Base-by-base conservation (phyloP, 1,140 invertebrate genomes). In the Parasteatoda tepidariorum region DNA sequence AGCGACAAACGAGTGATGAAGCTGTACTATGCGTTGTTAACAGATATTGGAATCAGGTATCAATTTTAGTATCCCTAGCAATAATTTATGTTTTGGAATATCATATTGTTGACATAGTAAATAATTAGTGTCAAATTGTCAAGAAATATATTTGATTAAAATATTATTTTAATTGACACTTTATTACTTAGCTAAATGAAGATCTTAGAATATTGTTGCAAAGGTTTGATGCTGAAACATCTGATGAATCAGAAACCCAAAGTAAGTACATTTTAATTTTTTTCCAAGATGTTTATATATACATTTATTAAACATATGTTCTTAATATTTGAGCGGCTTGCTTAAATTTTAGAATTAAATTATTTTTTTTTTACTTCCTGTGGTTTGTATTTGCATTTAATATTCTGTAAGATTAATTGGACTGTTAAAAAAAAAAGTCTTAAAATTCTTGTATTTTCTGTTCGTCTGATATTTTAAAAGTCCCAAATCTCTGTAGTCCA, bases 1-100 rank as follows among this genome's bases (percentile, higher is more conserved):
- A 98, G 89, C 90, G 97, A 70, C 97, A 99, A 89, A 96, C 96
- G 55, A 97, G 98, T 89, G 97, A 99, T 90, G 98, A 99, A 92
- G 96, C 97, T 85, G 97, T 99, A 15, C 90, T 99, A 11, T 98
- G 97, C 91, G 97, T 98, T 82, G 96, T 99, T 9, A 99, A 99
- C 91, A 92, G 97, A 84, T 98, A 99, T 89, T 99, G 97, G 97
- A 99, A 97, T 91, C 94, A 97, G 83, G 85, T 86, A 61, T 41
- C 3, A 34, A 5, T n/a, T 54, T 15, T 64, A 26, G 13, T n/a
- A 68, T 68, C 22, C 13, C 22, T 55, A 55, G 48, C 48, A 24
- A 61, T 61, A 30, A 26, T 0, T 24, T 22, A 24, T 3, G 3
- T 61, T 13, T 6, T 13, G 18, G 18, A 9, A 48, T 48, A 18